Evolutionary conservation across 2,888 invertebrate species (phyloP).

Genomic region (Acleris laterana): DNA sequence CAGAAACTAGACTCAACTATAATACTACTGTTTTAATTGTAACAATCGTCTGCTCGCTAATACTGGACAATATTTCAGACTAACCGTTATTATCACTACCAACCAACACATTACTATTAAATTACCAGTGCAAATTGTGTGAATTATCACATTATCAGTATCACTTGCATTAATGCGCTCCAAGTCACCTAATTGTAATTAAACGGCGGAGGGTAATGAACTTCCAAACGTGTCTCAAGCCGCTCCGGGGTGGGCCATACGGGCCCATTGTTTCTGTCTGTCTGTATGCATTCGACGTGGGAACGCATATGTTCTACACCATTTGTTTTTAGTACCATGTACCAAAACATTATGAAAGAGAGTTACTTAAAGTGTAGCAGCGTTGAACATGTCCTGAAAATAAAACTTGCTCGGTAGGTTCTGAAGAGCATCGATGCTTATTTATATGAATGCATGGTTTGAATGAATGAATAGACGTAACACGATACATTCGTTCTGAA

Average conservation of each 20-base stretch:
- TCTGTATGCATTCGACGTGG: conserved; percentile 65
- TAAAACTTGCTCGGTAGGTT: neutral
- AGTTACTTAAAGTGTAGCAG: neutral
- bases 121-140: neutral
- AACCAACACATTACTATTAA: too few species aligned
- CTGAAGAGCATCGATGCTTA: neutral
- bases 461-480: conserved; percentile 30
- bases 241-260: conserved; percentile 76
- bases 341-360: conserved; percentile 27
- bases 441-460: conserved; percentile 4
- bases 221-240: conserved; percentile 48
- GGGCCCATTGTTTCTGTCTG: conserved; percentile 72
- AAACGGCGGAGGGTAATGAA: conserved; percentile 56
- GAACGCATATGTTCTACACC: conserved; percentile 50
- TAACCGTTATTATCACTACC: too few species aligned
- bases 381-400: neutral
- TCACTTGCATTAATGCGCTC: conserved; percentile 1
- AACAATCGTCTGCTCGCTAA: too few species aligned
- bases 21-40: too few species aligned
- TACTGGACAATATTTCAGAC: too few species aligned
- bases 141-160: neutral
- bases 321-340: conserved; percentile 33
- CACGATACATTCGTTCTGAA: conserved; percentile 45
- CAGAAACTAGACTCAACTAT: too few species aligned
- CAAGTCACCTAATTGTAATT: conserved; percentile 24